A percentile compares a stretch with the other conserved stretches of the same genome.
Conservation (phyloP, 1,140 invertebrate species). For the Brachionus angularis region DNA sequence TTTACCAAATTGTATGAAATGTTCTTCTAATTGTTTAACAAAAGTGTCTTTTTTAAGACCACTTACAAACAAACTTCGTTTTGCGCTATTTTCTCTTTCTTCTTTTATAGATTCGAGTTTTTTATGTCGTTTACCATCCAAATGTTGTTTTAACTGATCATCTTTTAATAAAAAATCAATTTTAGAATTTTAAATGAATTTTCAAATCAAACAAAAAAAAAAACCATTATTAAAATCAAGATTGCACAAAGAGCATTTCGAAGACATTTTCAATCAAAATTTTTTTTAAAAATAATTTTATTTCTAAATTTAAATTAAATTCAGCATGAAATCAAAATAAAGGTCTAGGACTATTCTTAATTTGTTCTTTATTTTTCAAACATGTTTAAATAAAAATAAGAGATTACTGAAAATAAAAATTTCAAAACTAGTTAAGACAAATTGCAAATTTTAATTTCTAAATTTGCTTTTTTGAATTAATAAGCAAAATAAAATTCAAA, state of each 20-base stretch:
- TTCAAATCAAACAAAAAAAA: neutral
- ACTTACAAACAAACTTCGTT: constrained; percentile 3
- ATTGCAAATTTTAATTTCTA: too few species aligned
- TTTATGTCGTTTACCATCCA: constrained; percentile 35
- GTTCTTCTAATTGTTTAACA: constrained; percentile 27
- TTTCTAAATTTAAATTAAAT: too few species aligned
- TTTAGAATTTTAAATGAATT: neutral
- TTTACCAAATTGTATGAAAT: constrained; percentile 29
- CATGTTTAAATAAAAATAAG: too few species aligned
- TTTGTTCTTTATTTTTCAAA: too few species aligned
- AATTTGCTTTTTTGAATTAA: too few species aligned
- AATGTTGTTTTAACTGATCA: constrained; percentile 39
- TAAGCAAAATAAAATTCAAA: too few species aligned
- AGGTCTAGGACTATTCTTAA: too few species aligned
- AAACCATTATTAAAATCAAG: constrained; percentile 31
- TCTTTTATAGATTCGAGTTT: constrained; percentile 28
- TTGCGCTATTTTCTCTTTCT: constrained; percentile 27
- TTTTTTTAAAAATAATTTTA: too few species aligned
- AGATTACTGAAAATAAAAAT: too few species aligned
- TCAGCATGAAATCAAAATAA: too few species aligned
- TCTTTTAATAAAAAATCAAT: neutral
- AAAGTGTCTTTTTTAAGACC: constrained; percentile 36
- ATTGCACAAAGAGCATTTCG: constrained; percentile 28
- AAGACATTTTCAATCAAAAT: constrained; percentile 37
- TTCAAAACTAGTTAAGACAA: too few species aligned